A percentile compares a stretch with the other conserved stretches of the same genome.
Evolutionary conservation across 2,113 vertebrate genomes (phyloP).

Genomic region (Taxidea taxus): DNA sequence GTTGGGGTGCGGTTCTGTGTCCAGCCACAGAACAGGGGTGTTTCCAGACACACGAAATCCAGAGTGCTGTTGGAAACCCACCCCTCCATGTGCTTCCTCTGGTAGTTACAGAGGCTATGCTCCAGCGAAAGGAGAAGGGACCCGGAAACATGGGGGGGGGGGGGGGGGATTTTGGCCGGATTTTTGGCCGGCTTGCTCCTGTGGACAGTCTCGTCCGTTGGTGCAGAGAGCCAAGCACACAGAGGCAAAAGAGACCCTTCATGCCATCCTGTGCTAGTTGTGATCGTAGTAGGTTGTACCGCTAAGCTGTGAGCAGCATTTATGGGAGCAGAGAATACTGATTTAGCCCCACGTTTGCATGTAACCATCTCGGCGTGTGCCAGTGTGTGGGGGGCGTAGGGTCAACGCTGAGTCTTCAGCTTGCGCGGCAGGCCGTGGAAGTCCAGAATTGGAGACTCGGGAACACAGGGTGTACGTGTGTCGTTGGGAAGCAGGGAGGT

Average conservation of each 20-base stretch:
- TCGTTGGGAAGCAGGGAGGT: too few relatives aligned
- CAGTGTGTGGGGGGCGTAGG: rapidly evolving
- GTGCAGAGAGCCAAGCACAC: neutral
- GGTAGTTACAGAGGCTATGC: neutral
- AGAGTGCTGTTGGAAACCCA: neutral
- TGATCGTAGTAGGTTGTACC: rapidly evolving
- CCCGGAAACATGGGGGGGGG: neutral
- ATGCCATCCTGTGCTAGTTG: neutral
- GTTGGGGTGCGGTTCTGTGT: neutral
- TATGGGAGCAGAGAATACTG: neutral
- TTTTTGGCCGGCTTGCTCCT: rapidly evolving
- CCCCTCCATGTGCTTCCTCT: neutral
- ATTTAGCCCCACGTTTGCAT: too few relatives aligned
- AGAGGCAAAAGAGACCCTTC: neutral
- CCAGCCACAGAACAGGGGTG: neutral
- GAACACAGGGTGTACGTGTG: rapidly evolving
- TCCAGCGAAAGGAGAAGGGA: neutral
- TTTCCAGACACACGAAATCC: neutral
- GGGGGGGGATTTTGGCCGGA: rapidly evolving
- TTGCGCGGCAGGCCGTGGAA: neutral
- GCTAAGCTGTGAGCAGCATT: neutral
- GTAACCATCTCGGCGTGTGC: rapidly evolving
- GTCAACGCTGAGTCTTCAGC: neutral
- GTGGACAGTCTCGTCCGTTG: rapidly evolving
- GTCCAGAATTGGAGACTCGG: rapidly evolving